Conservation (phyloP, 64 coral and sea anemone species). For the Orbicella faveolata region DNA sequence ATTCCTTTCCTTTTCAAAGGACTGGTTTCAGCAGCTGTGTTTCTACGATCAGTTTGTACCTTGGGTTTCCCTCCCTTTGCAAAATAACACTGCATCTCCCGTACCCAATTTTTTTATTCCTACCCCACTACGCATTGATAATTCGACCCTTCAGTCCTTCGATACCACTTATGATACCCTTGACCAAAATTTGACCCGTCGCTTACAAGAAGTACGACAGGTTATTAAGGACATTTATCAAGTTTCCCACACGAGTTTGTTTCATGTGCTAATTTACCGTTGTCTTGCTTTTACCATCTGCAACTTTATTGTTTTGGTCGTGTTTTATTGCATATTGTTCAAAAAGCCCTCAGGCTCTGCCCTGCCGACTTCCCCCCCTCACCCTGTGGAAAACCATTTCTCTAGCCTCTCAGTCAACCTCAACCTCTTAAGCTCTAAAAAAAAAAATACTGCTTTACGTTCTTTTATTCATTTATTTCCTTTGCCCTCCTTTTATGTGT, state of each 20-base stretch:
- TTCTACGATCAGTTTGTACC: constrained; percentile 37
- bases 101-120: constrained; percentile 18
- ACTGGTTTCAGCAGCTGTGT: too few relatives aligned
- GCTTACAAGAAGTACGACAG: neutral
- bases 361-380: neutral
- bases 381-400: neutral
- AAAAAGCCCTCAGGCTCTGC: neutral
- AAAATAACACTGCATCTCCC: neutral
- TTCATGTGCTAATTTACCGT: neutral
- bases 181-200: neutral
- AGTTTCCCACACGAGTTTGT: neutral
- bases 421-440: neutral
- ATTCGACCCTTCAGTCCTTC: neutral
- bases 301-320: neutral
- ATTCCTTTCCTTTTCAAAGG: too few relatives aligned
- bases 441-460: too few relatives aligned
- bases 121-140: constrained; percentile 30
- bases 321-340: neutral
- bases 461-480: too few relatives aligned
- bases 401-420: too few relatives aligned
- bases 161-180: constrained; percentile 28
- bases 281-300: neutral
- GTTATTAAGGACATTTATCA: neutral
- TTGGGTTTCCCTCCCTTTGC: neutral
- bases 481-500: too few relatives aligned